Conservation (phyloP, 2,888 invertebrate species). For the Helleia helle region DNA sequence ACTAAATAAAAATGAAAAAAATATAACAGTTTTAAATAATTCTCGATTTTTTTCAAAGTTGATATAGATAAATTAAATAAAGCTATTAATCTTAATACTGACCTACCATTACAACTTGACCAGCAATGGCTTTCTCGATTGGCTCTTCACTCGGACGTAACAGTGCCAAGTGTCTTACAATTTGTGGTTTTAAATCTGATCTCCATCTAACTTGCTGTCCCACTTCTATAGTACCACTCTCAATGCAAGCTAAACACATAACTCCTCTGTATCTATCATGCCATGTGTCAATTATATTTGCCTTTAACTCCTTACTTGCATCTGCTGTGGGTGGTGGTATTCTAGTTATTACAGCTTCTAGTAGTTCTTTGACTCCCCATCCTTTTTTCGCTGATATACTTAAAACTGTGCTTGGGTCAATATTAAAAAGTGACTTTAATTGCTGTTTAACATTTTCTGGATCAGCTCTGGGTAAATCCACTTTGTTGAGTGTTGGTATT, state of each 20-base stretch:
- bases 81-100: too few relatives aligned
- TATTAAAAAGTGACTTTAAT: constrained; percentile 85
- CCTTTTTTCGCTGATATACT: constrained; percentile 96
- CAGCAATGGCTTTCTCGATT: constrained; percentile 81
- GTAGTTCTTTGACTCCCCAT: constrained; percentile 83
- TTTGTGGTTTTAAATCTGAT: constrained; percentile 82
- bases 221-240: constrained; percentile 81
- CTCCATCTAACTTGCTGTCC: constrained; percentile 85
- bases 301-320: constrained; percentile 78
- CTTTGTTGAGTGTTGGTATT: constrained; percentile 96
- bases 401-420: constrained; percentile 81
- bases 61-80: too few relatives aligned
- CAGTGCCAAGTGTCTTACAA: constrained; percentile 84
- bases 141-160: constrained; percentile 83
- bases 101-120: constrained; percentile 93
- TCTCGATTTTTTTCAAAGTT: too few relatives aligned
- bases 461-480: constrained; percentile 93
- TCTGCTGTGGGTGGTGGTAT: constrained; percentile 83
- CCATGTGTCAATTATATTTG: constrained; percentile 94
- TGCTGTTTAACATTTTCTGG: constrained; percentile 88
- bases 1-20: too few relatives aligned
- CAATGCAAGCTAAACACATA: constrained; percentile 82
- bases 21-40: too few relatives aligned
- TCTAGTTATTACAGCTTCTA: constrained; percentile 84
- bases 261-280: constrained; percentile 91